A percentile compares a stretch with the other conserved stretches of the same genome.
Evolutionary conservation across 2,888 invertebrate species (phyloP).

Genomic region (Trachelus iudaicus): DNA sequence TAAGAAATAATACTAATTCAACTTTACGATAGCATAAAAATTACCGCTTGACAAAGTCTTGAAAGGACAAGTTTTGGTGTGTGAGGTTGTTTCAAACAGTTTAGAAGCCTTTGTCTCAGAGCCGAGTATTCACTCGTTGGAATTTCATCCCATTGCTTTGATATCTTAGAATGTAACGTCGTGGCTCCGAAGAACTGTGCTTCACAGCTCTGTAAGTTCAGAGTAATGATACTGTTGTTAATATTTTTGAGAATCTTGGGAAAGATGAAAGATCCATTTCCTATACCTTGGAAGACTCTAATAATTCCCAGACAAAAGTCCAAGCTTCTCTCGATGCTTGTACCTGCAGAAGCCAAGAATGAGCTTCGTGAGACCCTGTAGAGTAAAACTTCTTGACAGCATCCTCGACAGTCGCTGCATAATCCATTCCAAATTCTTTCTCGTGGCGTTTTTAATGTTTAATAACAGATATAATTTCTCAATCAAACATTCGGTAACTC

Average conservation of each 20-base stretch:
- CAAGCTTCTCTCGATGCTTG: conserved; percentile 91
- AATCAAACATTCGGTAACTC: not conserved
- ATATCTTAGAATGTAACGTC: conserved; percentile 87
- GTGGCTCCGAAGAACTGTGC: conserved; percentile 95
- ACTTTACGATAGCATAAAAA: conserved; percentile 37
- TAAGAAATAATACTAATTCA: conserved; percentile 13
- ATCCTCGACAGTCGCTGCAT: conserved; percentile 62
- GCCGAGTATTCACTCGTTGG: conserved; percentile 82
- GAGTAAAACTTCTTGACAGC: conserved; percentile 69
- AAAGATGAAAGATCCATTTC: not conserved
- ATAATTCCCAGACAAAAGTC: conserved; percentile 91
- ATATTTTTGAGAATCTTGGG: conserved; percentile 11
- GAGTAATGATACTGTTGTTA: conserved; percentile 2
- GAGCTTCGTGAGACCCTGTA: conserved; percentile 80
- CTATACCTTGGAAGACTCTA: conserved; percentile 82
- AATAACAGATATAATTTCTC: not conserved
- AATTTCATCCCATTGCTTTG: conserved; percentile 89
- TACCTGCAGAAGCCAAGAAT: conserved; percentile 86
- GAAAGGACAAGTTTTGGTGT: conserved; percentile 89
- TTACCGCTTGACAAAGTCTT: conserved; percentile 88
- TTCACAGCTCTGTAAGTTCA: conserved; percentile 77
- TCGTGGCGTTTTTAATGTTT: not conserved
- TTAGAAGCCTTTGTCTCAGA: conserved; percentile 81
- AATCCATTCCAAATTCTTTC: conserved; percentile 50
- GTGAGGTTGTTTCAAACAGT: conserved; percentile 79